Percentiles rank a stretch among this genome's conserved stretches.
Evolutionary conservation across 2,113 vertebrate species (phyloP).

Genomic region (Dissostichus mawsoni): DNA sequence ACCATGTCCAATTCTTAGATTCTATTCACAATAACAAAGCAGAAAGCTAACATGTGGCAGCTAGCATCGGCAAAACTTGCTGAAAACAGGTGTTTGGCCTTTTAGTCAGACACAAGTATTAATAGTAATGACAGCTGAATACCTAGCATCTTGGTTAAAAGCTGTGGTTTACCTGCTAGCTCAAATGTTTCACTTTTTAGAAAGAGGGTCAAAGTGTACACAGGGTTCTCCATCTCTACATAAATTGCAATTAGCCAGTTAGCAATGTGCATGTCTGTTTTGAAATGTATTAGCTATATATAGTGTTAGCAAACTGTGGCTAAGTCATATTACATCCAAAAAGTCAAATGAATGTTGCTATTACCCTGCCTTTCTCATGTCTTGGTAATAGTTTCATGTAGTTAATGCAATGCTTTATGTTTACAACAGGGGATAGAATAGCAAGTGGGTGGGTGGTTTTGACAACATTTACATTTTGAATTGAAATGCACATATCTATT

Average conservation of each 20-base stretch:
- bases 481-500: too few relatives aligned
- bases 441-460: neutral
- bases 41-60: conserved; percentile 9
- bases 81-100: conserved; percentile 23
- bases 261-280: neutral
- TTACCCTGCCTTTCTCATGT: too few relatives aligned
- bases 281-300: neutral
- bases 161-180: neutral
- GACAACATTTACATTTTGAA: neutral
- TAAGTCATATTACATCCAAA: too few relatives aligned
- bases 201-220: neutral
- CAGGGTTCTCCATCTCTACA: neutral
- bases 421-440: neutral
- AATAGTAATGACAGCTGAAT: conserved; percentile 21
- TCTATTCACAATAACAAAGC: neutral
- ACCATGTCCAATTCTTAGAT: too few relatives aligned
- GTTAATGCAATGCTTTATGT: neutral
- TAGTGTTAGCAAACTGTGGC: neutral
- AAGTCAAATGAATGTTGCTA: too few relatives aligned
- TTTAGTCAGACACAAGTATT: conserved; percentile 17
- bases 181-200: neutral
- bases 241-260: neutral
- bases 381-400: too few relatives aligned
- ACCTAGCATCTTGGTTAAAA: neutral
- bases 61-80: neutral